Base-by-base conservation (phyloP, 2,113 vertebrate species). In the Probosciger aterrimus region DNA sequence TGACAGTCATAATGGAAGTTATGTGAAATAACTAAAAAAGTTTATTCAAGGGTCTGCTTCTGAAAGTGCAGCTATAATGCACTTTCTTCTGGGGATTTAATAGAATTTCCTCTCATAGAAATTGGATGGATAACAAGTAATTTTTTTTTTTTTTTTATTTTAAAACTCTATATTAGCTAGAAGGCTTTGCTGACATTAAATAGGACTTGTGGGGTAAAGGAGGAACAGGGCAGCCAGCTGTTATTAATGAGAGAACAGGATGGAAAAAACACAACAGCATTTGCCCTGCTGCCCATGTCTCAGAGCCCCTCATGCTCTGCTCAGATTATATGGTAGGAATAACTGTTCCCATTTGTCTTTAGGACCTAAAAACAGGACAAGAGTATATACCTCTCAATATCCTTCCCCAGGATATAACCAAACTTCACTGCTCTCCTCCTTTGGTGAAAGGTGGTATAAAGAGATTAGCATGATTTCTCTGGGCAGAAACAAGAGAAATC, bases 1-100 rank as follows among this genome's bases (percentile, higher is more conserved):
- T 98, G 97, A 84, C 91, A 96, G 94, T 88, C 95, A 98, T 95
- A 98, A 98, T 97, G 92, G 92, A 93, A 97, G 97, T 97, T 97
- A 97, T 94, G 96, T 97, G 97, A 96, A 98, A 98, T 98, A 97
- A 97, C 93, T 97, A 96, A 97, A 97, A 97, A 98, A 98, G 97
- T 98, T 98, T 98, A 97, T 98, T 98, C 98, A 98, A 98, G 96
- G 89, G 95, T 93, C 96, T 84, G 41, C 90, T 97, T 95, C 69
- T 97, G 95, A 95, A 98, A 96, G 96, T 97, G 95, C 75, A 88
- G 89, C 89, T 88, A 88, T 95, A 98, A 97, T 96, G 94, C 91
- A 89, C 31, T 76, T 97, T 96, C 96, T 98, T 96, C 79, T 73
- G 96, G 95, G 94, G 97, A 95, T 97, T 98, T 97, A 98, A 98